Evolutionary conservation across 2,797 vertebrate genomes (phyloP), one percentile per base, ranked within the genome.

Genomic region (Sebastes miniatus): DNA sequence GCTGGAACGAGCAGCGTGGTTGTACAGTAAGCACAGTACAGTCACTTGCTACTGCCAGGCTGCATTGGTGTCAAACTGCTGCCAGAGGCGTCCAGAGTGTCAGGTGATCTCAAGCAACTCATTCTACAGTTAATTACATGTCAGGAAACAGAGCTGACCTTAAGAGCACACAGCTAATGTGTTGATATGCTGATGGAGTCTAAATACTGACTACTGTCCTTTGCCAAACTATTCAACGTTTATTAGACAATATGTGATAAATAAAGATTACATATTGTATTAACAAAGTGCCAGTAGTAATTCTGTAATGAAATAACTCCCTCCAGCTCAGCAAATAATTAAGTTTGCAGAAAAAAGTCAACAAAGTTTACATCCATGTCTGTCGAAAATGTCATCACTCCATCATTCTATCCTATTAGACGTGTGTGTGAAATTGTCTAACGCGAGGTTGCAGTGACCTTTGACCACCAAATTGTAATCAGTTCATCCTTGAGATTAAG

Each of bases 51-150:
- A 73, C 69, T 84, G 89, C 88, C 90, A 73, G 70, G 61, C 66
- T 67, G 79, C 79, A 76, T 93, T 62, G 88, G 47, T 29, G 57
- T 94, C 92, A 93, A 83, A 76, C 77, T 34, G 47, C 61, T 65
- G 82, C 88, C 77, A 32, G 56, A 59, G 88, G 91, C 79, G 1
- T 71, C 4, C 29, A 62, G 31, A 79, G 83, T 63, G 89, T 90
- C 80, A 88, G 78, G 83, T 90, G 87, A 88, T 86, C 84, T 86
- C 69, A 80, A 87, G 77, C 75, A 64, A 91, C 77, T 83, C 84
- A 86, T 83, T 89, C 82, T 34, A 66, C 78, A 77, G 65, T 89
- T 93, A 89, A 93, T 90, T 88, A 89, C 76, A 84, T 84, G 77
- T 75, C 69, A 73, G 81, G 69, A 89, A 89, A 89, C 67, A 85